Evolutionary conservation across 1,140 invertebrate species (phyloP).

Genomic region (Cotesia typhae): DNA sequence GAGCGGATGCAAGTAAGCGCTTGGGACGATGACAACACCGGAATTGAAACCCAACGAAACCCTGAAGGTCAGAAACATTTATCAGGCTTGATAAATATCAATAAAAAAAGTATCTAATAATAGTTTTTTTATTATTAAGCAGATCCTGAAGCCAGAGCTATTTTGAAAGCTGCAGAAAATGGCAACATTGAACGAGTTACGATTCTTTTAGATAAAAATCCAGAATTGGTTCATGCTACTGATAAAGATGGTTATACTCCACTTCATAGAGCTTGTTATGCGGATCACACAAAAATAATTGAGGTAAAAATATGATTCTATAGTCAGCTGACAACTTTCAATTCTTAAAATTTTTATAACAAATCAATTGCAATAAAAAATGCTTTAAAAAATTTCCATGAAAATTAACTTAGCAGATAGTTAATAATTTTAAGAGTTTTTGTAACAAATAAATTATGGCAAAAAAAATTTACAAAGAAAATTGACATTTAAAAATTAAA

Average conservation of each 20-base stretch:
- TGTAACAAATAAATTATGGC: no score
- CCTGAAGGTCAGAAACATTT: conserved; percentile 59
- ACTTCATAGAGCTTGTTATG: conserved; percentile 91
- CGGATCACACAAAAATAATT: conserved; percentile 81
- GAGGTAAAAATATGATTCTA: conserved; percentile 62
- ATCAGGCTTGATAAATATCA: conserved; percentile 2
- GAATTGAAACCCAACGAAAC: conserved; percentile 63
- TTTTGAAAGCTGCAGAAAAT: conserved; percentile 85
- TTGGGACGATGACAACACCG: conserved; percentile 67
- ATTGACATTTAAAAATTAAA: no score
- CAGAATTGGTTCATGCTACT: conserved; percentile 71
- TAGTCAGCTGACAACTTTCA: no score
- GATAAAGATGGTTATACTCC: conserved; percentile 94
- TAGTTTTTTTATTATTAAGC: conserved; percentile 46
- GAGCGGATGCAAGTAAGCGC: conserved; percentile 65
- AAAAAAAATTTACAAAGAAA: no score
- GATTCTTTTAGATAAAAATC: conserved; percentile 70
- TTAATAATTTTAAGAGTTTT: no score
- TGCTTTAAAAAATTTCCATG: background rate
- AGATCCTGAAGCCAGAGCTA: conserved; percentile 75
- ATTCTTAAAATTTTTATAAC: no score
- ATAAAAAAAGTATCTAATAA: background rate
- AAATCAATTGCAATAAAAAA: background rate
- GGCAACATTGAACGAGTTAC: conserved; percentile 74
- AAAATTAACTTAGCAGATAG: no score